A percentile compares a stretch with the other conserved stretches of the same genome.
Evolutionary conservation across 2,113 vertebrate species (phyloP).

Genomic region (Macquaria australasica): DNA sequence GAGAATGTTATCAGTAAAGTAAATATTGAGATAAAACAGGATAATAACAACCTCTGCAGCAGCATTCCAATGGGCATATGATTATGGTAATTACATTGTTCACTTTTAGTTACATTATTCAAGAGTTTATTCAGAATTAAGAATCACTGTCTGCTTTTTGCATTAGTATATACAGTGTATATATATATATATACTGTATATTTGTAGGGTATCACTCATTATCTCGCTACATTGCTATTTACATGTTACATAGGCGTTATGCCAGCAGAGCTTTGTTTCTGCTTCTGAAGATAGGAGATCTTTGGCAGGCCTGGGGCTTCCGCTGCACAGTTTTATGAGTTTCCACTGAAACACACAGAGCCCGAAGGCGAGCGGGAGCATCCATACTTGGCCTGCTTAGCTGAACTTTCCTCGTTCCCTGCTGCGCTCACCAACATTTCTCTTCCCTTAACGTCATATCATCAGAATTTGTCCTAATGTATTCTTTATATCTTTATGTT

Average conservation of each 20-base stretch:
- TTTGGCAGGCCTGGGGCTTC: conserved; percentile 33
- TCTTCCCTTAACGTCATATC: not conserved
- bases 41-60: conserved; percentile 39
- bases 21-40: conserved; percentile 52
- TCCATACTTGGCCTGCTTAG: conserved; percentile 54
- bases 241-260: conserved; percentile 10
- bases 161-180: too few species aligned
- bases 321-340: conserved; percentile 42
- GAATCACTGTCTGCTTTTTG: not conserved
- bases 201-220: conserved; percentile 17
- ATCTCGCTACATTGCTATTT: conserved; percentile 10
- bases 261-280: conserved; percentile 27
- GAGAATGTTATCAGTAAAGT: conserved; percentile 46
- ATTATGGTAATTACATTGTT: conserved; percentile 51
- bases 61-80: conserved; percentile 38
- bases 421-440: conserved; percentile 13
- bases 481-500: not conserved
- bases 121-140: conserved; percentile 3
- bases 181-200: not conserved
- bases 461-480: conserved; percentile 21
- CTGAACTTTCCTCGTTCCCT: conserved; percentile 24
- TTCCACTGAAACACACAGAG: conserved; percentile 47
- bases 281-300: conserved; percentile 41
- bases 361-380: conserved; percentile 58
- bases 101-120: conserved; percentile 13